Evolutionary conservation across 2,888 invertebrate species (phyloP), one percentile per base, ranked within the genome.

Genomic region (Serrognathus titanus): DNA sequence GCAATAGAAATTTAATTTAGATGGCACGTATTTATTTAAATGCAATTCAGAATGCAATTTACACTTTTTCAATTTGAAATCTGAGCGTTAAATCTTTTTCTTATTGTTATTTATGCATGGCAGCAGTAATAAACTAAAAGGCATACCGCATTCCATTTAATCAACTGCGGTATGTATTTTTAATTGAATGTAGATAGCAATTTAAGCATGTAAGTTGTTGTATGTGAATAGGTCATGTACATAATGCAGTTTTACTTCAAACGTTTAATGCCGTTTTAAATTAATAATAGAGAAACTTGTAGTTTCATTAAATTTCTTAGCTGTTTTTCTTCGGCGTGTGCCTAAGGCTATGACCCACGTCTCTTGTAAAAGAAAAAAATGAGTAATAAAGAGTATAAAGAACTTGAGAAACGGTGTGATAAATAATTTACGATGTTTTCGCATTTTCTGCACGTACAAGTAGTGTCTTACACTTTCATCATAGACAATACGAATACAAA

Each of bases 61-160:
- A 51, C 47, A 48, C 39, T 52, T 52, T 57, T 57, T 53, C 31
- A 43, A 57, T 52, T 52, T 52, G 41, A 52, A 57, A 57, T 57
- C 48, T 53, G 47, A 52, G 12, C 11, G 48, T 36, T 24, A 24
- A 48, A 57, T 57, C 48, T 41, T 39, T 45, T 45, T 55, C 55
- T 55, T 53, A 48, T 57, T 57, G 38, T 52, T 52, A 52, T 52
- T 57, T 57, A 52, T 48, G 55, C 16, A 10, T 24, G 41, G 47
- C 43, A 35, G 52, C 39, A 6, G 57, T 13, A 52, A 56, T 56
- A 56, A 52, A 57, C 48, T 47, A 48, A 56, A 52, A 43, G 37
- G 51, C 51, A 53, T 57, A 46, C 46, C 37, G 9, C 43, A 38
- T 43, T 37, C 31, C 55, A 48, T 48, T 48, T 55, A 55, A 55